Evolutionary conservation across 1,140 invertebrate species (phyloP), one percentile per base, ranked within the genome.

Genomic region (Micrasema minimum): DNA sequence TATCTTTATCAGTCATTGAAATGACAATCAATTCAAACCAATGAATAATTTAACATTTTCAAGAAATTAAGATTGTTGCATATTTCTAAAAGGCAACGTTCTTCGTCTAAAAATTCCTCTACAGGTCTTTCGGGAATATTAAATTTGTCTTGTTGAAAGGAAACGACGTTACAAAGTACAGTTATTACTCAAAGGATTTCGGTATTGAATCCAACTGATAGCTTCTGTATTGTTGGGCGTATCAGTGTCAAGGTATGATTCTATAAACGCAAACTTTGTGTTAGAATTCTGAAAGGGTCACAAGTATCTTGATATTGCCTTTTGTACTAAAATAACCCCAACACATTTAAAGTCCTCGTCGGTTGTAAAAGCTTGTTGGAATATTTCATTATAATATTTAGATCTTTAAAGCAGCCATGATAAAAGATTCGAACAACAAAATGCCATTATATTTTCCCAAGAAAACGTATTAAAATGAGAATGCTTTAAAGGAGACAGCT

Each of bases 341-440:
- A 31, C 41, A 12, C 41, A 45, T 45, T 45, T 45, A 45, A 45
- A 45, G 11, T n/a, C 11, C 14, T 16, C 2, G 11, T 16, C 2
- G 11, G 41, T 16, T 16, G 14, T 45, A 45, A 45, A 45, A 45
- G 41, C 14, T 45, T 45, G 41, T 45, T 11, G 41, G 14, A 45
- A 45, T 5, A 45, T 45, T 45, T 45, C 41, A 45, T 45, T 45
- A 45, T 12, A 45, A 45, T 45, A 45, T 45, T 45, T 45, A 16
- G 41, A 45, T 45, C 41, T 12, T 45, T 45, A 45, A 45, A 16
- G 11, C 41, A 45, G 11, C 41, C 41, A 45, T 7, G 26, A 31
- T 31, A 31, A 31, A 31, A 31, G 26, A 31, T 31, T 31, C 26
- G 26, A 31, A 31, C 26, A 31, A 31, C 26, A 31, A 45, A 16